Conservation (phyloP, 2,797 vertebrate genomes). For the Enoplosus armatus region DNA sequence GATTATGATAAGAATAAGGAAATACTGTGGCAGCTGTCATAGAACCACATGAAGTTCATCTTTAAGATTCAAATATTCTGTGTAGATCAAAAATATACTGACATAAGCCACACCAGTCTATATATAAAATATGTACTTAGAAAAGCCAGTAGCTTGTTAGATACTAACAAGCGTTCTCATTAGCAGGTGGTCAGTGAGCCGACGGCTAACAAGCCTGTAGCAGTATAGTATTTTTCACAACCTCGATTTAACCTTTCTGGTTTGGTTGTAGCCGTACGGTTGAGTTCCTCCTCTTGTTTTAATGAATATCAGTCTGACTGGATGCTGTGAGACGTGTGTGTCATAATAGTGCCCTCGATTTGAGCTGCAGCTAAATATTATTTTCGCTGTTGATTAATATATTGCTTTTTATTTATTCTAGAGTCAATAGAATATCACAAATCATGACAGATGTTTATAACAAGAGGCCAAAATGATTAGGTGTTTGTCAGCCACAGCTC, state of each 20-base stretch:
- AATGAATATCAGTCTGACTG: constrained; percentile 23
- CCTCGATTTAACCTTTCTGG: constrained; percentile 21
- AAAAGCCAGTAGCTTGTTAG: constrained; percentile 6
- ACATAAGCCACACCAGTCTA: background rate
- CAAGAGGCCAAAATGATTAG: background rate
- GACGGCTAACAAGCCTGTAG: constrained; percentile 27
- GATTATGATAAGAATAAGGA: background rate
- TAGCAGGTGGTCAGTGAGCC: constrained; percentile 14
- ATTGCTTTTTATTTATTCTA: background rate
- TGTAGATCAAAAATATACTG: background rate
- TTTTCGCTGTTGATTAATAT: background rate
- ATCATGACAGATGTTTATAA: too few relatives aligned
- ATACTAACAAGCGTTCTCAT: constrained; percentile 25
- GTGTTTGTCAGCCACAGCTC: background rate
- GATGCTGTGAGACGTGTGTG: constrained; percentile 15
- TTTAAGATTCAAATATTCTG: background rate
- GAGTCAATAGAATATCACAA: too few relatives aligned
- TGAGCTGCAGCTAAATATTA: background rate
- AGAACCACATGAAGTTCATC: background rate
- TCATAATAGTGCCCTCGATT: background rate
- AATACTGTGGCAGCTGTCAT: background rate
- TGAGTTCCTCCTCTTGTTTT: constrained; percentile 25
- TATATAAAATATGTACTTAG: background rate
- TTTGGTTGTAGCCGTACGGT: background rate
- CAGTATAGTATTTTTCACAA: constrained; percentile 24